A percentile compares a stretch with the other conserved stretches of the same genome.
Conservation (phyloP, 2,888 invertebrate species). For the Vandiemenella viatica region DNA sequence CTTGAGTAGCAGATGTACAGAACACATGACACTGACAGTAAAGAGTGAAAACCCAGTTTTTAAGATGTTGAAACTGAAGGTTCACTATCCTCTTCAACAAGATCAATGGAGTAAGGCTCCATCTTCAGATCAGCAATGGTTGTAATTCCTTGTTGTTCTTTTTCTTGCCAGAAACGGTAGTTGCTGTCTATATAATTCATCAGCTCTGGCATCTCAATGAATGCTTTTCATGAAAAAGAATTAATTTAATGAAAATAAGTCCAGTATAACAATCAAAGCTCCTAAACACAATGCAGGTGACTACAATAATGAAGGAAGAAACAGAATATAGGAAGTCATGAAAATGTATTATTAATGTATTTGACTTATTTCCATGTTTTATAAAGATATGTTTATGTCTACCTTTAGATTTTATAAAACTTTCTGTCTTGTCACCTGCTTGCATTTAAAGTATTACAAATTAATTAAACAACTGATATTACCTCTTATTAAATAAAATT, state of each 20-base stretch:
- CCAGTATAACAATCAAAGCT: background rate
- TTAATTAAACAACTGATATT: no score
- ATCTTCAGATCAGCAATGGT: constrained; percentile 9
- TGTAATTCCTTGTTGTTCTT: constrained; percentile 25
- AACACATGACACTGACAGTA: no score
- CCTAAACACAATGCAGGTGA: background rate
- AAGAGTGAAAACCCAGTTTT: no score
- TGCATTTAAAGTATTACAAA: no score
- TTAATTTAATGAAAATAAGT: no score
- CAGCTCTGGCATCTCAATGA: constrained; percentile 85
- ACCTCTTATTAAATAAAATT: no score
- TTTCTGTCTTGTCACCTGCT: no score
- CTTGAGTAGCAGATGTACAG: no score
- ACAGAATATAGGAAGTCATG: background rate
- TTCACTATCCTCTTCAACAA: background rate
- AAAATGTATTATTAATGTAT: background rate
- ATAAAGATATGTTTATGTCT: no score
- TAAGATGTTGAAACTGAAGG: background rate
- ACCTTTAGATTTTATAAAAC: no score
- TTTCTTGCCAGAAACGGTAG: constrained; percentile 80
- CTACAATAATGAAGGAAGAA: background rate
- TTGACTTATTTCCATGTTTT: no score
- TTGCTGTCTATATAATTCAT: constrained; percentile 70
- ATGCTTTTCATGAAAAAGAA: constrained; percentile 44
- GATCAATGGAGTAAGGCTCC: background rate